These are phyloP conservation scores for Gonocerus acuteangulatus DNA, from an alignment of 2,888 invertebrate species.

Conservation along the genomic window DNA sequence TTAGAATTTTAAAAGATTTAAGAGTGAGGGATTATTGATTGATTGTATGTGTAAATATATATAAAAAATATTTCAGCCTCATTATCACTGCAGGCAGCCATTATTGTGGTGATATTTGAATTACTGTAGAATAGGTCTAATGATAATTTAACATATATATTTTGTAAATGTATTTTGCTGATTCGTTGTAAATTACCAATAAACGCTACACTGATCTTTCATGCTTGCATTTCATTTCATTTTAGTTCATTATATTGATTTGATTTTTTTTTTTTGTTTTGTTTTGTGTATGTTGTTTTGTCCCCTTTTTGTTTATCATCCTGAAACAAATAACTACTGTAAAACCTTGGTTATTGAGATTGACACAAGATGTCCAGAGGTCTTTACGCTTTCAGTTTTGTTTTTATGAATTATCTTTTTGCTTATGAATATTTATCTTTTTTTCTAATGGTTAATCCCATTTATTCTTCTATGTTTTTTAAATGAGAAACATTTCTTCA, in stretches of 20 bases:
- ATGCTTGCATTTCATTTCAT: conserved; percentile 8
- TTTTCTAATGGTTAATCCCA: no score
- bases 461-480: no score
- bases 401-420: no score
- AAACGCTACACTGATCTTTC: conserved; percentile 17
- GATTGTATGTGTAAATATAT: conserved; percentile 17
- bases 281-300: background rate
- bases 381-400: no score
- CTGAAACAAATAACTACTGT: no score
- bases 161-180: conserved; percentile 24
- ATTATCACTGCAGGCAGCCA: conserved; percentile 46
- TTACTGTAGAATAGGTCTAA: conserved; percentile 13
- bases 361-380: no score
- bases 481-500: no score
- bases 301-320: background rate
- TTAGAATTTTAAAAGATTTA: conserved; percentile 4
- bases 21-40: background rate
- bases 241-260: conserved; percentile 4
- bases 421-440: no score
- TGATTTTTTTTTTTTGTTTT: background rate
- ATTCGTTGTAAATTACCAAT: conserved; percentile 18
- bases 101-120: conserved; percentile 19
- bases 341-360: no score
- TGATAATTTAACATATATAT: conserved; percentile 10
- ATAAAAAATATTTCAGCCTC: conserved; percentile 19